phyloP scores from a whole-genome alignment of 2,888 invertebrate species.

The Cephus pygmeus region DNA sequence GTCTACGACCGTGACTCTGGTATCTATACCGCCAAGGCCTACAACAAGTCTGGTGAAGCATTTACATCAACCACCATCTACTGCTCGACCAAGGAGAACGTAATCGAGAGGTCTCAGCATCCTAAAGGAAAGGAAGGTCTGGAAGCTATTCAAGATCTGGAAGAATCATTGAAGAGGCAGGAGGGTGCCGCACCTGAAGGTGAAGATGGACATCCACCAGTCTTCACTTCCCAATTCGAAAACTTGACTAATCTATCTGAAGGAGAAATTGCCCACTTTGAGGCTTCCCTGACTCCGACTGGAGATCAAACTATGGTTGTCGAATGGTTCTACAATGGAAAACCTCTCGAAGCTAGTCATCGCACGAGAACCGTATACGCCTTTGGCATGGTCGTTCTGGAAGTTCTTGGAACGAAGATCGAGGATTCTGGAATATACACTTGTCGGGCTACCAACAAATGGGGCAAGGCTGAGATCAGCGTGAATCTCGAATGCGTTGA shows the following conservation, averaged over 20 bases:
- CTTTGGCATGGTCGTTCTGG: slow-evolving; percentile 97
- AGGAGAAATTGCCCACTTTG: slow-evolving; percentile 97
- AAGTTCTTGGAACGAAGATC: slow-evolving; percentile 93
- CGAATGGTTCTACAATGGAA: slow-evolving; percentile 96
- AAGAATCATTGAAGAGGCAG: slow-evolving; percentile 83
- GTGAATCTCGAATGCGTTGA: slow-evolving; percentile 86
- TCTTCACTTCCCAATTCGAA: slow-evolving; percentile 88
- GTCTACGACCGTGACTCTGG: slow-evolving; percentile 95
- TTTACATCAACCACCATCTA: slow-evolving; percentile 91
- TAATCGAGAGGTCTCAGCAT: slow-evolving; percentile 92
- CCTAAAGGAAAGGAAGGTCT: slow-evolving; percentile 94
- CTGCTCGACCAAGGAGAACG: slow-evolving; percentile 82
- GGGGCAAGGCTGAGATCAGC: slow-evolving; percentile 88
- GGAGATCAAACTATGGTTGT: slow-evolving; percentile 94
- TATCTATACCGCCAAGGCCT: slow-evolving; percentile 92
- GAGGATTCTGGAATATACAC: slow-evolving; percentile 92
- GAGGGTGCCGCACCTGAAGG: slow-evolving; percentile 76
- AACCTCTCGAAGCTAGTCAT: slow-evolving; percentile 88
- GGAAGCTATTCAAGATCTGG: slow-evolving; percentile 90
- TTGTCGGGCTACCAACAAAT: slow-evolving; percentile 89
- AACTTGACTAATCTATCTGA: slow-evolving; percentile 87
- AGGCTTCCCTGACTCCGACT: slow-evolving; percentile 93
- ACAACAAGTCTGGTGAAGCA: slow-evolving; percentile 88
- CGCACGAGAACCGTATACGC: slow-evolving; percentile 94
- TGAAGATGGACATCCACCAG: slow-evolving; percentile 86